These are phyloP conservation scores for Alosa alosa DNA, from an alignment of 2,113 vertebrate genomes.

Conservation along the genomic window DNA sequence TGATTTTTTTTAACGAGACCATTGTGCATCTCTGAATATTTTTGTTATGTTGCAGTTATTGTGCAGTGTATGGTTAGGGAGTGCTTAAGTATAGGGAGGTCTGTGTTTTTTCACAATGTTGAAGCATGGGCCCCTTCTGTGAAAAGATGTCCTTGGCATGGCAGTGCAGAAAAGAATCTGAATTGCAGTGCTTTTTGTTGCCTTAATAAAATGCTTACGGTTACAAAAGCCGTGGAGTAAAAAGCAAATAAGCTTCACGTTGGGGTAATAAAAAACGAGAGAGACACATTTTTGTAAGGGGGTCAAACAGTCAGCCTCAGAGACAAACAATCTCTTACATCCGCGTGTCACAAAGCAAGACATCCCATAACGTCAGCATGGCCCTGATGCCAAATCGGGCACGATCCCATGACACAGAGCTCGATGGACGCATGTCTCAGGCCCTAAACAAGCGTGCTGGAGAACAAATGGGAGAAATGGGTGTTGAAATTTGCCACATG, in stretches of 20 bases:
- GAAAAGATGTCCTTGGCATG: conserved; percentile 9
- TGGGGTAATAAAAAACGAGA: background rate
- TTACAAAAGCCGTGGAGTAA: background rate
- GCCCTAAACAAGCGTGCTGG: background rate
- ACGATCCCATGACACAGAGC: background rate
- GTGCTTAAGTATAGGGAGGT: background rate
- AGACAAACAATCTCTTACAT: conserved; percentile 27
- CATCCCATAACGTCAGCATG: conserved; percentile 1
- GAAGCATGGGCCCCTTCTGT: background rate
- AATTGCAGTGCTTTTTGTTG: background rate
- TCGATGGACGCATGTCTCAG: background rate
- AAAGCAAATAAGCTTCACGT: background rate
- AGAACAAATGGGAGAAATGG: background rate
- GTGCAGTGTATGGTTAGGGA: background rate
- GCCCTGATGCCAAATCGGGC: background rate
- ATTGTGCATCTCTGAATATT: conserved; percentile 13
- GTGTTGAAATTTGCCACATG: background rate
- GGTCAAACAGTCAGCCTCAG: conserved; percentile 13
- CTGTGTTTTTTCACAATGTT: background rate
- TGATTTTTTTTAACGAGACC: conserved; percentile 2
- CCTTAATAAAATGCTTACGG: background rate
- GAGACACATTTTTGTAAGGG: conserved; percentile 2
- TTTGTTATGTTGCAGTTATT: background rate
- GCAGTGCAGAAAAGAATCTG: background rate
- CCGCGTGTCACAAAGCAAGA: background rate